Evolutionary conservation across 2,113 vertebrate genomes (phyloP).

Genomic region (Tringa solitaria): DNA sequence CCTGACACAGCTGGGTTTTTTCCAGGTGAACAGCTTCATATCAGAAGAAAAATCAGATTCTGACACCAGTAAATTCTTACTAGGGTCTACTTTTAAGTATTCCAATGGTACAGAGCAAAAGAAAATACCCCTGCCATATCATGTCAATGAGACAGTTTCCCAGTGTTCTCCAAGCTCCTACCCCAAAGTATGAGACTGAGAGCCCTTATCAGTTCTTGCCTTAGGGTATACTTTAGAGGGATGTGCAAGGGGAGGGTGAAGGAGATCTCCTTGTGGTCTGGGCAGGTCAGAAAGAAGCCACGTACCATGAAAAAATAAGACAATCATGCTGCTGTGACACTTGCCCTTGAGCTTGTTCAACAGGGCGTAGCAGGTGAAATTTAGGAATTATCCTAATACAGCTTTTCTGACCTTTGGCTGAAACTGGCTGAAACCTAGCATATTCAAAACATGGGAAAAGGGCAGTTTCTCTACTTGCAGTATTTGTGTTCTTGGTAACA

Average conservation of each 20-base stretch:
- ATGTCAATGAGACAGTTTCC: background rate
- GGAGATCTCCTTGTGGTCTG: background rate
- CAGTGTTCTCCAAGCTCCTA: rapidly evolving
- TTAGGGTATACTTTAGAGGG: background rate
- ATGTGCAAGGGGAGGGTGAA: background rate
- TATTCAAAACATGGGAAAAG: background rate
- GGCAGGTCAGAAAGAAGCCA: background rate
- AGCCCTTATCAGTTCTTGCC: background rate
- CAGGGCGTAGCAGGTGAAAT: background rate
- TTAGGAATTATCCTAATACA: background rate
- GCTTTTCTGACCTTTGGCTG: background rate
- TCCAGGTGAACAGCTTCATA: background rate
- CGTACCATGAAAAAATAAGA: background rate
- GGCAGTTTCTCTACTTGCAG: background rate
- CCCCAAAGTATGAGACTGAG: background rate
- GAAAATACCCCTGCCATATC: background rate
- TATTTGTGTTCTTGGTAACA: rapidly evolving
- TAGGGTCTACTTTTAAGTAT: background rate
- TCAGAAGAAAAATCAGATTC: background rate
- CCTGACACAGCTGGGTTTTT: background rate
- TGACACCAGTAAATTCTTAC: background rate
- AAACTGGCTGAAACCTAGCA: background rate
- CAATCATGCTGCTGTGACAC: background rate
- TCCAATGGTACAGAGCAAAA: background rate
- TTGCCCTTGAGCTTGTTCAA: background rate